Evolutionary conservation across 2,888 invertebrate genomes (phyloP).

Genomic region (Parasteatoda lunata): DNA sequence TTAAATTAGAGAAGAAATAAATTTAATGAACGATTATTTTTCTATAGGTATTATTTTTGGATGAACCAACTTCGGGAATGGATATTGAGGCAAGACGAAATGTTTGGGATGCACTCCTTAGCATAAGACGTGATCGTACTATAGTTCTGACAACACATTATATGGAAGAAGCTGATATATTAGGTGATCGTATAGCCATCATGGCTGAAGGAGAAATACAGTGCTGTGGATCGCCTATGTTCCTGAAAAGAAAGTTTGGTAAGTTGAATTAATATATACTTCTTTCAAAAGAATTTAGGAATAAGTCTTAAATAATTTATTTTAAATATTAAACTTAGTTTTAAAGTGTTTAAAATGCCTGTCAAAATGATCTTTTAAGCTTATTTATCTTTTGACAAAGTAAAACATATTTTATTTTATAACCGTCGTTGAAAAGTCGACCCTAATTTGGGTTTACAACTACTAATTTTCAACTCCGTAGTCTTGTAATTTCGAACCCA

Average conservation of each 20-base stretch:
- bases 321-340: no score
- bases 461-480: no score
- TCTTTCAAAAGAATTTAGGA: no score
- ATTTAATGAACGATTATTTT: neutral
- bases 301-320: no score
- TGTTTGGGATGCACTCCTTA: slow-evolving; percentile 85
- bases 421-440: no score
- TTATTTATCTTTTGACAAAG: no score
- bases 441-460: no score
- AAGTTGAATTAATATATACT: slow-evolving; percentile 53
- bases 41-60: slow-evolving; percentile 70
- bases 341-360: no score
- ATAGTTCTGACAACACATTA: slow-evolving; percentile 89
- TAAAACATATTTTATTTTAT: no score
- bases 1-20: no score
- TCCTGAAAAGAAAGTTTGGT: slow-evolving; percentile 82
- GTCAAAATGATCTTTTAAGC: no score
- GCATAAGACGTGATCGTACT: slow-evolving; percentile 76
- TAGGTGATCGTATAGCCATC: slow-evolving; percentile 92
- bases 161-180: slow-evolving; percentile 90
- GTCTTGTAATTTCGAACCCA: no score
- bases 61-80: slow-evolving; percentile 84
- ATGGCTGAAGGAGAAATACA: slow-evolving; percentile 84
- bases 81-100: slow-evolving; percentile 91
- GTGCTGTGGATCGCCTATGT: slow-evolving; percentile 87